Percentiles rank a stretch among this genome's conserved stretches.
Evolutionary conservation across 2,797 vertebrate species (phyloP).

Genomic region (Eleutherodactylus coqui): DNA sequence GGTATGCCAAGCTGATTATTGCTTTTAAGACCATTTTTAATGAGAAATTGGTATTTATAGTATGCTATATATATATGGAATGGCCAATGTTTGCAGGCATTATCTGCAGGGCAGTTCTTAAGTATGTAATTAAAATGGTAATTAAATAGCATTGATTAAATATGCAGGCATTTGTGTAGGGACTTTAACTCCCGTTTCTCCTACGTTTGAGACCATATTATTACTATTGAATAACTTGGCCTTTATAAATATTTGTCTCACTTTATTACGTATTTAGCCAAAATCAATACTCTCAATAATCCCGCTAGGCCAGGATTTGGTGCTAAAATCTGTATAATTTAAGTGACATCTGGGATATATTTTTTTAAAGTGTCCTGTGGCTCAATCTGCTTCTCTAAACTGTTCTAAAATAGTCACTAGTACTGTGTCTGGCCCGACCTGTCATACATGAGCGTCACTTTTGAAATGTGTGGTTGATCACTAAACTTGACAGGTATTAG

Average conservation of each 20-base stretch:
- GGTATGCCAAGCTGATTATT: neutral
- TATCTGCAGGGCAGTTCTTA: neutral
- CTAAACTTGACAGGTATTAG: neutral
- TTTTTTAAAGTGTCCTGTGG: neutral
- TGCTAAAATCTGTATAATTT: neutral
- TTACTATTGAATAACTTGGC: neutral
- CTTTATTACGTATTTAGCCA: neutral
- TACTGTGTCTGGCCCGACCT: neutral
- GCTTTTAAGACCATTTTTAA: neutral
- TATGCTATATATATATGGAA: neutral
- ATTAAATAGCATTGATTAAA: constrained; percentile 7
- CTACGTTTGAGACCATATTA: neutral
- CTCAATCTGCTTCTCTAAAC: neutral
- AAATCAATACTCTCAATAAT: neutral
- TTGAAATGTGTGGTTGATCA: neutral
- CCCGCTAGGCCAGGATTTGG: neutral
- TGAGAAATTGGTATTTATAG: constrained; percentile 6
- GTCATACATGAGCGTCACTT: neutral
- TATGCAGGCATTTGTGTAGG: neutral
- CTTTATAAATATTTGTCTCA: neutral
- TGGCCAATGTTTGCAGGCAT: neutral
- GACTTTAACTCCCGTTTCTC: neutral
- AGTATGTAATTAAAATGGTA: constrained; percentile 4
- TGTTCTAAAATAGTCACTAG: neutral
- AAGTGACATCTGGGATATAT: neutral